Base-by-base conservation (phyloP, 2,888 invertebrate species). In the Aporophyla nigra region DNA sequence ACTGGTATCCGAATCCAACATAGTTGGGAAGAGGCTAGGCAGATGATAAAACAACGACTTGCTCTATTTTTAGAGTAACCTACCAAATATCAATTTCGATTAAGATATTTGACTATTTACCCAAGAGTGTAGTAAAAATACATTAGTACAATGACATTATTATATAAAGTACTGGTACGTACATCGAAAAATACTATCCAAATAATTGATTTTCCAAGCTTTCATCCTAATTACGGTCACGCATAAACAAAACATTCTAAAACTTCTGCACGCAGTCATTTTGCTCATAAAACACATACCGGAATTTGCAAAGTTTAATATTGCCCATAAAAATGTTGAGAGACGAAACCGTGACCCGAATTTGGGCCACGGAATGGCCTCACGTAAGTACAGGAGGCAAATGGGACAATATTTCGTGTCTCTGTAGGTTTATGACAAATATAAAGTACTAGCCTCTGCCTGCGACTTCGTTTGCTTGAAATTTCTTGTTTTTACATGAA, bases 271-370 rank as follows among this genome's bases (percentile, higher is more conserved):
- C 49, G 68, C 65, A 76, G 69, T 71, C 40, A 81, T 62, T 74
- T 75, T 46, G 12, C 46, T 82, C 53, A 69, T 83, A 74, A 66
- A 66, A 71, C 51, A 70, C 56, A 74, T 71, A 59, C 54, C 63
- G 12, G 24, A 79, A 73, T 82, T 68, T 78, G 71, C 53, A 72
- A 80, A 83, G 61, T 83, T 83, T 84, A 83, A 80, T 76, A 84
- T 84, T 70, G 71, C 54, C 65, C 79, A 75, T 85, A 80, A 83
- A 85, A 83, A 83, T 62, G 63, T 40, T 40, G 71, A 63, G 73
- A 83, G 76, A 80, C 61, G 71, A 76, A 77, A 69, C 63, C 67
- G 74, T 82, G 80, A 77, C 80, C 78, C 61, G 51, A 78, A 83
- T 85, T 83, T 65, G 49, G 83, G 83, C 27, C 79, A 72, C 69